These are phyloP conservation scores for Siderastrea radians DNA, from an alignment of 92 coral and sea anemone genomes.

Conservation along the genomic window DNA sequence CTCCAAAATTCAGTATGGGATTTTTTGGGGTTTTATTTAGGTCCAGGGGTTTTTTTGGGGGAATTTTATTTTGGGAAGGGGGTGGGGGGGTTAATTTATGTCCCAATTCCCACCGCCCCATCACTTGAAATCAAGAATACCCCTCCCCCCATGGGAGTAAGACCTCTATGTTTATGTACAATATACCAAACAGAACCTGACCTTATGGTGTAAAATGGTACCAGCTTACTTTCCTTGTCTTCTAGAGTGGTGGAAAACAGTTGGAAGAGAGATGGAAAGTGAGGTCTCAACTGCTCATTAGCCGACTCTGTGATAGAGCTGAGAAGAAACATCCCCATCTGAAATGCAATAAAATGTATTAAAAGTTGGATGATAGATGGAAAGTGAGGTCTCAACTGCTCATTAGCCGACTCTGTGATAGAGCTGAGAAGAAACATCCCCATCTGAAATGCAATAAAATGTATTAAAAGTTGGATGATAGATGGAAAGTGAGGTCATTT, in stretches of 20 bases:
- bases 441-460: constrained; percentile 75
- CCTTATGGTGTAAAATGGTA: constrained; percentile 93
- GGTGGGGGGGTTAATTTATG: neutral
- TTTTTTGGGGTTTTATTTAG: too few relatives aligned
- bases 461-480: neutral
- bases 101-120: too few relatives aligned
- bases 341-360: constrained; percentile 13
- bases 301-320: constrained; percentile 96
- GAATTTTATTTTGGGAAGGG: too few relatives aligned
- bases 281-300: constrained; percentile 96
- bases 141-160: too few relatives aligned
- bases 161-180: too few relatives aligned
- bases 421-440: constrained; percentile 98
- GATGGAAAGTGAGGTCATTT: constrained; percentile 70
- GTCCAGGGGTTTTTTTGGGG: too few relatives aligned
- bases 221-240: constrained; percentile 87
- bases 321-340: constrained; percentile 99
- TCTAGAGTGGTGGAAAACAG: constrained; percentile 90
- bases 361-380: neutral
- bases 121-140: too few relatives aligned
- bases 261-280: constrained; percentile 86
- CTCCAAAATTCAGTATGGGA: too few relatives aligned
- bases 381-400: constrained; percentile 89
- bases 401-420: constrained; percentile 95
- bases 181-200: constrained; percentile 5